Evolutionary conservation across 2,888 invertebrate species (phyloP).

Genomic region (Notodonta dromedarius): DNA sequence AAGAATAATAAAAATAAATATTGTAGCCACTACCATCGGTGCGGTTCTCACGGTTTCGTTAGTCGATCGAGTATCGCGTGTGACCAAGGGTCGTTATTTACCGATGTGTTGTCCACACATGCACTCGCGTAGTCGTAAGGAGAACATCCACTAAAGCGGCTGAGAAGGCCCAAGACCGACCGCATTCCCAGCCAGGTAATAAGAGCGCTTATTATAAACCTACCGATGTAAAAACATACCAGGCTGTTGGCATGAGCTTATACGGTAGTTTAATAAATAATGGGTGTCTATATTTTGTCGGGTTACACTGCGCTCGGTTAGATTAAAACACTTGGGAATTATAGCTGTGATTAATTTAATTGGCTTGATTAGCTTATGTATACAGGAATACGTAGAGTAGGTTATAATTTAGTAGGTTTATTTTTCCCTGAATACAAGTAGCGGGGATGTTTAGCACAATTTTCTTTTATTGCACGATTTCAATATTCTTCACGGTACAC

Average conservation of each 20-base stretch:
- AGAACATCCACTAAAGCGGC: slow-evolving; percentile 85
- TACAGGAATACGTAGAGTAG: slow-evolving; percentile 14
- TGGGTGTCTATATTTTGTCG: slow-evolving; percentile 63
- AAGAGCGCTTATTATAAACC: slow-evolving; percentile 73
- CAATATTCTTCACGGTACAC: slow-evolving; percentile 57
- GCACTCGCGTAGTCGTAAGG: slow-evolving; percentile 84
- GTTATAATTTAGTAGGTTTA: slow-evolving; percentile 40
- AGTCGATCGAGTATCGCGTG: slow-evolving; percentile 61
- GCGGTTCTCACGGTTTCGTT: slow-evolving; percentile 44
- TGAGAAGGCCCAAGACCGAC: slow-evolving; percentile 84
- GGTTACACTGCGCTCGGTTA: slow-evolving; percentile 72
- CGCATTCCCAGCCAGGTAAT: slow-evolving; percentile 85
- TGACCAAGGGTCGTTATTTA: slow-evolving; percentile 69
- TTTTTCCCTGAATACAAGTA: slow-evolving; percentile 44
- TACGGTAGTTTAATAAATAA: slow-evolving; percentile 57
- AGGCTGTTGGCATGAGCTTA: slow-evolving; percentile 75
- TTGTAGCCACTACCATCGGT: slow-evolving; percentile 5
- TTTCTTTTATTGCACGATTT: slow-evolving; percentile 70
- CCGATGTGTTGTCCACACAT: slow-evolving; percentile 83
- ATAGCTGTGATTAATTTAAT: slow-evolving; percentile 42
- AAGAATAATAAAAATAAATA: slow-evolving; percentile 6
- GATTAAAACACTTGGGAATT: slow-evolving; percentile 35
- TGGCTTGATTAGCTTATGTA: slow-evolving; percentile 38
- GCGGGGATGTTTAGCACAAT: slow-evolving; percentile 65
- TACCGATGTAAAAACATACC: slow-evolving; percentile 66